phyloP scores from a whole-genome alignment of 2,888 invertebrate genomes.

The Euplagia quadripunctaria region DNA sequence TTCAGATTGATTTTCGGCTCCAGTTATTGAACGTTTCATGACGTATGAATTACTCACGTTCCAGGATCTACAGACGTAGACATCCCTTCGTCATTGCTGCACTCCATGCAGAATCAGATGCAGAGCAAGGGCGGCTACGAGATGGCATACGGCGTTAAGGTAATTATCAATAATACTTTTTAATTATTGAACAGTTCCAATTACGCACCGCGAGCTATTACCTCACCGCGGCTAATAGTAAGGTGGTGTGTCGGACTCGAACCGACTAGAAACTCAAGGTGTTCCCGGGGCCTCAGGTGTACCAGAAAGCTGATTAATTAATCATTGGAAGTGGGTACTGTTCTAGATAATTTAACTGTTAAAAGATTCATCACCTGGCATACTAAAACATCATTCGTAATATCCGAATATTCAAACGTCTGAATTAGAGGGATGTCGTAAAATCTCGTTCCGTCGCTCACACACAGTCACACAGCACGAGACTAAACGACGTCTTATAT shows the following conservation, averaged over 20 bases:
- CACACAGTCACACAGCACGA: not conserved
- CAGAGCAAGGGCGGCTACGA: slow-evolving; percentile 98
- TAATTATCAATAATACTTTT: slow-evolving; percentile 50
- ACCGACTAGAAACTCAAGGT: not conserved
- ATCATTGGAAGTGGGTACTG: not conserved
- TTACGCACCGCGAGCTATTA: not conserved
- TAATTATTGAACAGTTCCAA: not conserved
- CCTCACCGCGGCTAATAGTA: not conserved
- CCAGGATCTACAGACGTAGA: slow-evolving; percentile 95
- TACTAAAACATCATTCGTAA: not conserved
- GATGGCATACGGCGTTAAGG: slow-evolving; percentile 89
- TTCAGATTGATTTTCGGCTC: not conserved
- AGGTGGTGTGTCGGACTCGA: not conserved
- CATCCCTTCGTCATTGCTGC: slow-evolving; percentile 93
- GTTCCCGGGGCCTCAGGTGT: not conserved
- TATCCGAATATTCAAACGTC: not conserved
- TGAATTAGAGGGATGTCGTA: not conserved
- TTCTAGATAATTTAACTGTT: not conserved
- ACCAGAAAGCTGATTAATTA: not conserved
- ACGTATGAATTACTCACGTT: slow-evolving; percentile 48
- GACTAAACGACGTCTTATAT: not conserved
- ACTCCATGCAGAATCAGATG: slow-evolving; percentile 97
- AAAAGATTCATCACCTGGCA: no score
- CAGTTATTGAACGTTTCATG: not conserved
- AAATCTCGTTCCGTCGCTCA: not conserved